Evolutionary conservation across 2,113 vertebrate genomes (phyloP).

Genomic region (Chlorodrepanis virens): DNA sequence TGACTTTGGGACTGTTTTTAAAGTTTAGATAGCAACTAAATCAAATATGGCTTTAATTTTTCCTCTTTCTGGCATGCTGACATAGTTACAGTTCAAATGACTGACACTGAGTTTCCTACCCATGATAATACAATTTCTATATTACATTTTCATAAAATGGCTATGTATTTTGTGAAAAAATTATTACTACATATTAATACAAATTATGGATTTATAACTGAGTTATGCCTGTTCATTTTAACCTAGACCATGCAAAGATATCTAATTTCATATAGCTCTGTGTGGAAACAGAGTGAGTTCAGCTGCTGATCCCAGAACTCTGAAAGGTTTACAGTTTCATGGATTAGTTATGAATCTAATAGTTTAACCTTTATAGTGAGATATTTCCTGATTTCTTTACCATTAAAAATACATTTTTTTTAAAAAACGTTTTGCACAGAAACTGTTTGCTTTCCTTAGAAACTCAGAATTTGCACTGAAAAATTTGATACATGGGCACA

Average conservation of each 20-base stretch:
- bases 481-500: neutral
- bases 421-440: neutral
- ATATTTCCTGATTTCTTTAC: neutral
- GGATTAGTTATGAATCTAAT: neutral
- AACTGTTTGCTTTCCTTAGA: neutral
- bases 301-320: neutral
- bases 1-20: neutral
- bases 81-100: neutral
- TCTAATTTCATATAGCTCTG: neutral
- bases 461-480: neutral
- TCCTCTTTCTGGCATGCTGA: neutral
- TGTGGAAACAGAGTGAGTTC: neutral
- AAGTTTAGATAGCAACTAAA: neutral
- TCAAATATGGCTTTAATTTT: neutral
- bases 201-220: neutral
- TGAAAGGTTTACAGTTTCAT: neutral
- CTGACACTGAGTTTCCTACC: neutral
- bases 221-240: neutral
- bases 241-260: neutral
- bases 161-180: neutral
- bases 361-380: neutral
- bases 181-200: neutral
- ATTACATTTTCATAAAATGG: neutral
- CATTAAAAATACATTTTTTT: neutral
- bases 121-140: neutral